phyloP scores from a whole-genome alignment of 2,113 vertebrate genomes.

The Spea bombifrons region DNA sequence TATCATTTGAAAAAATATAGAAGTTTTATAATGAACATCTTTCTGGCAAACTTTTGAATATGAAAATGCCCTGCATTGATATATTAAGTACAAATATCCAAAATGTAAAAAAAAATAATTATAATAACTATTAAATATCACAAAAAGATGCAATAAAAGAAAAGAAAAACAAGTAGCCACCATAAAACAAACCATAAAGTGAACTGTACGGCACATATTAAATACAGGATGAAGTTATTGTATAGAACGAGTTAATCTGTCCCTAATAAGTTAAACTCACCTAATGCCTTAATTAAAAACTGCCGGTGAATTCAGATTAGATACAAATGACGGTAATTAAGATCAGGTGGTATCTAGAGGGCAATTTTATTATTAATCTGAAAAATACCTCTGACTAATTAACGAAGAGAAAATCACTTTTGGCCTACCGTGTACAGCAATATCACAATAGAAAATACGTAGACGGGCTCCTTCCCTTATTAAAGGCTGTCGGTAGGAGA shows the following conservation, averaged over 20 bases:
- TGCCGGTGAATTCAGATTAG: conserved; percentile 67
- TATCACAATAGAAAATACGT: conserved; percentile 46
- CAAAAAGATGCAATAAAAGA: too few relatives aligned
- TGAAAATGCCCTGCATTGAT: too few relatives aligned
- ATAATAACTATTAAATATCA: too few relatives aligned
- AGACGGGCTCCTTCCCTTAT: conserved; percentile 27
- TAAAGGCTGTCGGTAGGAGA: conserved; percentile 41
- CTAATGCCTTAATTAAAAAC: conserved; percentile 72
- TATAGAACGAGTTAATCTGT: conserved; percentile 32
- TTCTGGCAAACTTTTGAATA: too few relatives aligned
- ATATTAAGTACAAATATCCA: too few relatives aligned
- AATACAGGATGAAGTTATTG: conserved; percentile 10
- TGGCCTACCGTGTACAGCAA: conserved; percentile 64
- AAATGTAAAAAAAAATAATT: too few relatives aligned
- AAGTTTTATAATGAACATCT: too few relatives aligned
- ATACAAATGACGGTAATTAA: conserved; percentile 70
- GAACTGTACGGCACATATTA: not conserved
- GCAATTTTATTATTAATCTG: conserved; percentile 70
- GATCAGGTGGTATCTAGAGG: conserved; percentile 71
- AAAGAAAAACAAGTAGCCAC: too few relatives aligned
- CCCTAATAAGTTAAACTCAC: conserved; percentile 55
- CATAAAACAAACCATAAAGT: too few relatives aligned
- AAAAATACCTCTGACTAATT: conserved; percentile 69
- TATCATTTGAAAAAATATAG: too few relatives aligned
- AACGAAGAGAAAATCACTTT: conserved; percentile 65